Base-by-base conservation (phyloP, 2,888 invertebrate species). In the Meteorus cinctellus region DNA sequence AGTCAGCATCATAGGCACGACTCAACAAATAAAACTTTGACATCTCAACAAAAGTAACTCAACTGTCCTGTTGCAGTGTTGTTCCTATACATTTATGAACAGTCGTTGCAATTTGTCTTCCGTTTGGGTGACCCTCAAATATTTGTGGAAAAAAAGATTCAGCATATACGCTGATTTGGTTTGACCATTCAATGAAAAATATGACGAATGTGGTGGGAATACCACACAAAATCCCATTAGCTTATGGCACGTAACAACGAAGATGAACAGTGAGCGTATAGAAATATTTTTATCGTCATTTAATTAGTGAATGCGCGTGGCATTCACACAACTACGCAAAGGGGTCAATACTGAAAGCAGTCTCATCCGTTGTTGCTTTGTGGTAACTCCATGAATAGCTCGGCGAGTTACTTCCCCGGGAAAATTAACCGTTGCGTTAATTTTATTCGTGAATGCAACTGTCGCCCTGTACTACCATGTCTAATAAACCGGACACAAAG, bases 271-370 rank as follows among this genome's bases (percentile, higher is more conserved):
- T 68, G 73, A 70, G 72, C 72, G 12, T 41, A 41, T 41, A 41
- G 6, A 41, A 41, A 41, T 41, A 70, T 81, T 84, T 82, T 81
- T 79, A 71, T 77, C 77, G 80, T 63, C 75, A 75, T 84, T 85
- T 82, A 85, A 84, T 81, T 82, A 83, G 81, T 81, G 77, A 80
- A 79, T 76, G 79, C 75, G 77, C 77, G 75, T 72, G 81, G 78
- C 79, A 79, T 81, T 77, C 66, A 77, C 78, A 77, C 75, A 77
- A 77, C 77, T 75, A 75, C 71, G 73, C 78, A 71, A 75, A 60
- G 75, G 77, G 75, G 75, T 79, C 81, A 78, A 78, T 77, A 74
- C 60, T 71, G 48, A 31, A 63, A 41, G 72, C 60, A 62, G 60
- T 24, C 60, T 60, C 60, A 14, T 70, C 60, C 41, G 36, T 70